phyloP scores from a whole-genome alignment of 2,113 vertebrate species.

The Corydoras maculifer region DNA sequence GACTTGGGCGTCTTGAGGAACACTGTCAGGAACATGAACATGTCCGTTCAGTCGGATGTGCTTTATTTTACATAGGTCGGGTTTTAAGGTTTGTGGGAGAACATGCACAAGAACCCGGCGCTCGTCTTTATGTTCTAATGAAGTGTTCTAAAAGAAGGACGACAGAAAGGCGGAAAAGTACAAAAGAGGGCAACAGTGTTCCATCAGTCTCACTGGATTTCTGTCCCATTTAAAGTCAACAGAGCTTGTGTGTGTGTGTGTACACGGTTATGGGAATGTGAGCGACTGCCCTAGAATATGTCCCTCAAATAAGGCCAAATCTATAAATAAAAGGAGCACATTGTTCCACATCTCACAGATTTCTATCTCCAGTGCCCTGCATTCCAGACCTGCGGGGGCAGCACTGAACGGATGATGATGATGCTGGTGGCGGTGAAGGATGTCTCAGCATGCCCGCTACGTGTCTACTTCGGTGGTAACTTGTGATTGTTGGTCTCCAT shows the following conservation, averaged over 20 bases:
- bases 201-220: background rate
- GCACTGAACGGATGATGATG: too few species aligned
- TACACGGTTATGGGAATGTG: constrained; percentile 1
- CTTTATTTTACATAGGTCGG: too few species aligned
- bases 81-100: too few species aligned
- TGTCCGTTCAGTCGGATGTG: too few species aligned
- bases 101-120: too few species aligned
- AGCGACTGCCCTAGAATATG: constrained; percentile 25
- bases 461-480: too few species aligned
- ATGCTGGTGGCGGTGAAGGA: too few species aligned
- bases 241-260: constrained; percentile 10
- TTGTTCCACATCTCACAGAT: constrained; percentile 16
- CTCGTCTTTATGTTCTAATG: too few species aligned
- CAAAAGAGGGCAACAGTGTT: background rate
- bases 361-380: too few species aligned
- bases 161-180: background rate
- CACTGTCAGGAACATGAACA: constrained; percentile 55
- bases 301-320: constrained; percentile 22
- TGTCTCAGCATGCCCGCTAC: too few species aligned
- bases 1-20: constrained; percentile 84
- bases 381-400: too few species aligned
- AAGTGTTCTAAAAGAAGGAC: background rate
- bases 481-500: too few species aligned
- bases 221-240: constrained; percentile 7
- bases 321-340: constrained; percentile 12